Evolutionary conservation across 30 jellyfish, hydroid and myxozoan genomes (phyloP).

Genomic region (Hydra vulgaris): DNA sequence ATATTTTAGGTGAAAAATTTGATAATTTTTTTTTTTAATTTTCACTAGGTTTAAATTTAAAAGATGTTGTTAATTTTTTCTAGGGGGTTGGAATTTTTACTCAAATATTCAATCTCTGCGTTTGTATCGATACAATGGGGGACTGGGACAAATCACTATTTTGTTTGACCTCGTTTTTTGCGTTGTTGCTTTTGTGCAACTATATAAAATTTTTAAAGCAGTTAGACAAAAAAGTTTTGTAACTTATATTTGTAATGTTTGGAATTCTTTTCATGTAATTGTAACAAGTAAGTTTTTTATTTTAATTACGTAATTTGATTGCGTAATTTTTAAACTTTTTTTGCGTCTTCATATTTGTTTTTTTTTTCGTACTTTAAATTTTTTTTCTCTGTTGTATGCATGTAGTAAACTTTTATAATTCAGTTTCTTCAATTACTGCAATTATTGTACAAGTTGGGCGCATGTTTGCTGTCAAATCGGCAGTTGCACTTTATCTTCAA

Average conservation of each 20-base stretch:
- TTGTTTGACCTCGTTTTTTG: slow-evolving; percentile 50
- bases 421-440: slow-evolving; percentile 43
- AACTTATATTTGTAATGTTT: slow-evolving; percentile 40
- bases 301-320: too few species aligned
- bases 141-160: slow-evolving; percentile 54
- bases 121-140: slow-evolving; percentile 76
- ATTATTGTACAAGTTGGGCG: slow-evolving; percentile 65
- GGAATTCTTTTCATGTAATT: slow-evolving; percentile 61
- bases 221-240: slow-evolving; percentile 33
- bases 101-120: slow-evolving; percentile 71
- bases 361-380: background rate
- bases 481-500: slow-evolving; percentile 44
- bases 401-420: too few species aligned
- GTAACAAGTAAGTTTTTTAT: slow-evolving; percentile 32
- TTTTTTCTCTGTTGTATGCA: too few species aligned
- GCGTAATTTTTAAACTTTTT: background rate
- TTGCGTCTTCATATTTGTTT: background rate
- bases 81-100: slow-evolving; percentile 74
- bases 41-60: too few species aligned
- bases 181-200: slow-evolving; percentile 59
- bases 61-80: too few species aligned
- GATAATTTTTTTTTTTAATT: too few species aligned
- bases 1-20: too few species aligned
- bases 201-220: slow-evolving; percentile 48
- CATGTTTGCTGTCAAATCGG: slow-evolving; percentile 77